These are phyloP conservation scores for Danionella cerebrum DNA, from an alignment of 2,113 vertebrate species.

Conservation along the genomic window DNA sequence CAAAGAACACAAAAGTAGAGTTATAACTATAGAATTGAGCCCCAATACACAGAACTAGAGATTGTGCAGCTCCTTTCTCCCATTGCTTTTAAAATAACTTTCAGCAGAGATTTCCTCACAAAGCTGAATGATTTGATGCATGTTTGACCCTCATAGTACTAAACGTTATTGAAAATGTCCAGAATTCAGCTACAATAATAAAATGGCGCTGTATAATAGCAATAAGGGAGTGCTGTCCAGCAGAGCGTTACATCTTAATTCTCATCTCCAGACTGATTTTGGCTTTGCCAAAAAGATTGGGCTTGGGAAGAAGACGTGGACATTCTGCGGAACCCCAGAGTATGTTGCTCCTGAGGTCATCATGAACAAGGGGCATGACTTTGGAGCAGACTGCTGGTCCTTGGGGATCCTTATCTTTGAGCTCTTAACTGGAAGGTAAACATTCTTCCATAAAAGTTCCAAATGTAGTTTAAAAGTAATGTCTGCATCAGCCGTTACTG, in stretches of 20 bases:
- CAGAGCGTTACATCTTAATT: neutral
- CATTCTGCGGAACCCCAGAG: conserved; percentile 71
- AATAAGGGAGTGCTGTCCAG: too few species aligned
- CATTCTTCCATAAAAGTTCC: neutral
- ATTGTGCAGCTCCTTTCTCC: too few species aligned
- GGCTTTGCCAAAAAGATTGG: conserved; percentile 70
- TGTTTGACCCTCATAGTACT: too few species aligned
- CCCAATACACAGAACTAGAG: too few species aligned
- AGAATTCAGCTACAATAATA: too few species aligned
- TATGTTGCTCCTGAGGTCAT: conserved; percentile 71
- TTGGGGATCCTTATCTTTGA: conserved; percentile 70
- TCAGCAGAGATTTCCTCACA: too few species aligned
- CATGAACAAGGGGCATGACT: conserved; percentile 71
- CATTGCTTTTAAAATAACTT: too few species aligned
- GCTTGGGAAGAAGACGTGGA: conserved; percentile 69
- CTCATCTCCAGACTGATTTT: conserved; percentile 59
- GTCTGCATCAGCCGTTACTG: neutral
- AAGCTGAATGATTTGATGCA: too few species aligned
- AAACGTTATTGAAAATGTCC: too few species aligned
- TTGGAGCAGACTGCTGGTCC: conserved; percentile 71
- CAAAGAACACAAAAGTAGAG: too few species aligned
- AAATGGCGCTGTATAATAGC: too few species aligned
- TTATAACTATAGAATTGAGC: too few species aligned
- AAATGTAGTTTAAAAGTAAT: neutral
- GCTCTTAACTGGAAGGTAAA: conserved; percentile 66